These are phyloP conservation scores for Dolomedes plantarius DNA, from an alignment of 2,888 invertebrate species.

Conservation along the genomic window DNA sequence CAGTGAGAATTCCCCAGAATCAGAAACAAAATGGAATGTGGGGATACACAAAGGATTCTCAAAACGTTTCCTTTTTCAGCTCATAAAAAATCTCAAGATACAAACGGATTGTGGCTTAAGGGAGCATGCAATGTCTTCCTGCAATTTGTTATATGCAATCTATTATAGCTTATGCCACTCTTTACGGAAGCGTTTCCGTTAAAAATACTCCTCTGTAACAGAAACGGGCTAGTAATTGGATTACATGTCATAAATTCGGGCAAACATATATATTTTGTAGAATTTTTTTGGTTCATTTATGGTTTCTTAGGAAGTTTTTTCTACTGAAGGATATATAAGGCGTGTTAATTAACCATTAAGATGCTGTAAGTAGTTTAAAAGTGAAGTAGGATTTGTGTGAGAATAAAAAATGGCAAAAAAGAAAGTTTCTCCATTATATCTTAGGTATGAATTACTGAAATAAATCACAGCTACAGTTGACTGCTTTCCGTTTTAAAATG, in stretches of 20 bases:
- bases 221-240: neutral
- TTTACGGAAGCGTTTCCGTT: neutral
- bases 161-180: neutral
- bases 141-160: neutral
- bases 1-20: neutral
- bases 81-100: neutral
- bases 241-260: neutral
- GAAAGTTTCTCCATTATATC: too few relatives aligned
- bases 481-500: too few relatives aligned
- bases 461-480: too few relatives aligned
- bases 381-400: too few relatives aligned
- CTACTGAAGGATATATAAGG: neutral
- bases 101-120: neutral
- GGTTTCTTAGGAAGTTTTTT: too few relatives aligned
- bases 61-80: neutral
- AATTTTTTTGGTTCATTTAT: too few relatives aligned
- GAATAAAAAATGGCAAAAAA: too few relatives aligned
- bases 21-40: neutral
- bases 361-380: too few relatives aligned
- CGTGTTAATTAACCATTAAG: neutral
- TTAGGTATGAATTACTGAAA: too few relatives aligned
- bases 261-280: neutral
- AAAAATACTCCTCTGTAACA: neutral
- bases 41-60: neutral
- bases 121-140: neutral